Evolutionary conservation across 1,140 invertebrate species (phyloP).

Genomic region (Calliphora vicina): DNA sequence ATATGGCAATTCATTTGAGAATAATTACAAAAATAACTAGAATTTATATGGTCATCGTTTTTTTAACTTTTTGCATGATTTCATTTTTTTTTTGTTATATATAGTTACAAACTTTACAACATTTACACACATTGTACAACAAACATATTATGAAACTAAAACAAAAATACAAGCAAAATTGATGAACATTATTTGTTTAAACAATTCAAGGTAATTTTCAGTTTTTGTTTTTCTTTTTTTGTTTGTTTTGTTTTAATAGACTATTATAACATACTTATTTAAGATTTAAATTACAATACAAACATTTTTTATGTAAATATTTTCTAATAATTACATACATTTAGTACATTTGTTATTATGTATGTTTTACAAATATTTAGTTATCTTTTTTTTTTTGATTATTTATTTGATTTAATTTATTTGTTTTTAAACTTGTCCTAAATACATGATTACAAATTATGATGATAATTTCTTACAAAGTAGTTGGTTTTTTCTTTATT

Average conservation of each 20-base stretch:
- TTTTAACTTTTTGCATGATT: not conserved
- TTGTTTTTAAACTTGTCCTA: not conserved
- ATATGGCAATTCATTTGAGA: conserved; percentile 29
- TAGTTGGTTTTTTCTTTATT: not conserved
- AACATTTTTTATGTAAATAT: not conserved
- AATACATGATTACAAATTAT: not conserved
- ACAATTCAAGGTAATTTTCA: not conserved
- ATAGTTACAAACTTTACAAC: not conserved
- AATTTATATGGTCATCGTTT: conserved; percentile 12
- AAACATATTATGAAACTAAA: not conserved
- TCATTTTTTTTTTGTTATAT: not conserved
- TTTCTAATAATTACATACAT: conserved; percentile 1
- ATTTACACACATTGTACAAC: not conserved
- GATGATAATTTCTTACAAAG: not conserved
- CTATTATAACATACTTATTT: not conserved
- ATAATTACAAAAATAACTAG: conserved; percentile 35
- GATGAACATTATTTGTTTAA: not conserved
- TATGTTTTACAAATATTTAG: not conserved
- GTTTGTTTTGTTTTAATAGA: not conserved
- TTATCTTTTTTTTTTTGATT: not conserved
- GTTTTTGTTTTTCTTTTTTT: not conserved
- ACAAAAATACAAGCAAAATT: not conserved
- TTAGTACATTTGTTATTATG: not conserved
- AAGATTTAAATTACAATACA: not conserved
- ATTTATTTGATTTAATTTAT: not conserved